Percentiles rank a stretch among this genome's conserved stretches.
Conservation (phyloP, 2,797 vertebrate genomes). For the Poeciliopsis gracilis region DNA sequence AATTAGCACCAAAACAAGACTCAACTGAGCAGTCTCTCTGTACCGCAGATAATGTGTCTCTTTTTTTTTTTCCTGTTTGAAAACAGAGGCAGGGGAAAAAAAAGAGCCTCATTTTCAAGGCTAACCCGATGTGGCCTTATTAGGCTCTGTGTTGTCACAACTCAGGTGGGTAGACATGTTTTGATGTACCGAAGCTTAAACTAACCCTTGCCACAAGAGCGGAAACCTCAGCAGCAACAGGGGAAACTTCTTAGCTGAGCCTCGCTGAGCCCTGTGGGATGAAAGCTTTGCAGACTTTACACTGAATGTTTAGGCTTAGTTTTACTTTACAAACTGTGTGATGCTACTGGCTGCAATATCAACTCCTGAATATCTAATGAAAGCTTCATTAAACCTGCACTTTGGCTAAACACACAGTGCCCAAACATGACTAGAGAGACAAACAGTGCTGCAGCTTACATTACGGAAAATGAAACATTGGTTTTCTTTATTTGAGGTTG, state of each 20-base stretch:
- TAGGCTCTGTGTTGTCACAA: slow-evolving; percentile 39
- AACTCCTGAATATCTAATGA: slow-evolving; percentile 21
- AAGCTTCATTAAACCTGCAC: slow-evolving; percentile 11
- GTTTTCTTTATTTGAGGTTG: background rate
- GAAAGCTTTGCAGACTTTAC: slow-evolving; percentile 43
- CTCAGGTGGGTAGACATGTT: slow-evolving; percentile 32
- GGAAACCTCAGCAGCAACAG: slow-evolving; percentile 23
- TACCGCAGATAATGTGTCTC: slow-evolving; percentile 62
- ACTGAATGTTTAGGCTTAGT: slow-evolving; percentile 16
- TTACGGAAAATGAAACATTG: background rate
- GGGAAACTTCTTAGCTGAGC: slow-evolving; percentile 15
- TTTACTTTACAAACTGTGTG: slow-evolving; percentile 24
- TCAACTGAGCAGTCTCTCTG: slow-evolving; percentile 61
- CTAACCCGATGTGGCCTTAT: slow-evolving; percentile 48
- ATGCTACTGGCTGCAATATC: slow-evolving; percentile 12
- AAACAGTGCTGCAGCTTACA: background rate
- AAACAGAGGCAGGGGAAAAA: slow-evolving; percentile 35
- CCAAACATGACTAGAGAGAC: background rate
- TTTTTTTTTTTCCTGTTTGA: slow-evolving; percentile 39
- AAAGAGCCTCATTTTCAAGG: slow-evolving; percentile 57
- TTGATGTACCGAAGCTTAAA: slow-evolving; percentile 49
- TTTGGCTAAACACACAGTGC: background rate
- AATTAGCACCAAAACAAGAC: slow-evolving; percentile 75
- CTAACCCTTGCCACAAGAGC: slow-evolving; percentile 51
- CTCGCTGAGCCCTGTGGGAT: slow-evolving; percentile 30